These are phyloP conservation scores for Sprattus sprattus DNA, from an alignment of 2,113 vertebrate genomes.

Conservation along the genomic window DNA sequence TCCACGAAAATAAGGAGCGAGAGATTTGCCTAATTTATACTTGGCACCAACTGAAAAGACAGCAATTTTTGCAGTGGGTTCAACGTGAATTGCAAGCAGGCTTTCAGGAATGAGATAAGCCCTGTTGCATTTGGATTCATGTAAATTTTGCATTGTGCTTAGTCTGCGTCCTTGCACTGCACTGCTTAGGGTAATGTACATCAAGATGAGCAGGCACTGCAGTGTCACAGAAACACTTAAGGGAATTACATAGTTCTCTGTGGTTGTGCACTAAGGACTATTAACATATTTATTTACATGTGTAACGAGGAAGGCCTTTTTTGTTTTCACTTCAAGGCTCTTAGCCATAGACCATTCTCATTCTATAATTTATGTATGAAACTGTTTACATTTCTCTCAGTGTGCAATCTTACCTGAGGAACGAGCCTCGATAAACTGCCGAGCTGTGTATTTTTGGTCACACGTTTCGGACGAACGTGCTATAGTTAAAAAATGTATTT, in stretches of 20 bases:
- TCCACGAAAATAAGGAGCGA: background rate
- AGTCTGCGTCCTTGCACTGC: background rate
- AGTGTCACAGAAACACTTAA: background rate
- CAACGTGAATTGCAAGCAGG: background rate
- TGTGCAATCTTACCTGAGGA: background rate
- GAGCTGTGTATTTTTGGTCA: background rate
- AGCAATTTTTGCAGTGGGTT: background rate
- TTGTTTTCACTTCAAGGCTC: background rate
- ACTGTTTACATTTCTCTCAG: background rate
- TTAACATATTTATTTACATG: slow-evolving; percentile 9
- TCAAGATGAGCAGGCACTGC: background rate
- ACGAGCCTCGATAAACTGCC: background rate
- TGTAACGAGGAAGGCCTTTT: background rate
- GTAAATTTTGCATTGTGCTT: background rate
- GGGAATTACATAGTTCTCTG: background rate
- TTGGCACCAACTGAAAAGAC: background rate
- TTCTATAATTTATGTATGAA: background rate
- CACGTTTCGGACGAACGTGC: background rate
- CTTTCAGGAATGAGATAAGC: background rate
- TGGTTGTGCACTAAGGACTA: background rate
- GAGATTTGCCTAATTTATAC: slow-evolving; percentile 12
- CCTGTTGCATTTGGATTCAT: background rate
- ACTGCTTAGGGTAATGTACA: background rate
- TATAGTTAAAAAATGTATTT: background rate
- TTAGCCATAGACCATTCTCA: background rate